Conservation (phyloP, 2,888 invertebrate genomes). For the Seira musarum region DNA sequence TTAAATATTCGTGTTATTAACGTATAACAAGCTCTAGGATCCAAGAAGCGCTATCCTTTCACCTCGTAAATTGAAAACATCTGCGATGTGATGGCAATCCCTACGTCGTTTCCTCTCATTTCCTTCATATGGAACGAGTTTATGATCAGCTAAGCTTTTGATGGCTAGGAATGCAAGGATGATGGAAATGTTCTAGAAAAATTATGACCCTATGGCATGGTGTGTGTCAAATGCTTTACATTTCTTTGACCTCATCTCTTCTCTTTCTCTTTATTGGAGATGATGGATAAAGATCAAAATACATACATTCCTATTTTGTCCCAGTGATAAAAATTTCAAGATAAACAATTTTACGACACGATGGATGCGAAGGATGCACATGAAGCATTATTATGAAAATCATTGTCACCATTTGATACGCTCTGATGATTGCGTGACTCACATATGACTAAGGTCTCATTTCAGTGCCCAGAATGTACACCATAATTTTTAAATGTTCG, state of each 20-base stretch:
- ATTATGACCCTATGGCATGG: not conserved
- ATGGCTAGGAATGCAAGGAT: constrained; percentile 3
- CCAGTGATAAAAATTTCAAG: constrained; percentile 5
- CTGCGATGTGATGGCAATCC: not conserved
- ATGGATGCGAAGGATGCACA: not conserved
- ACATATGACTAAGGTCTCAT: not conserved
- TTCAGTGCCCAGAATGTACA: not conserved
- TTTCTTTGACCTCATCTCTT: not conserved
- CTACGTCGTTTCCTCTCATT: not conserved
- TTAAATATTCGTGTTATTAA: constrained; percentile 38
- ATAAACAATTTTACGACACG: constrained; percentile 16
- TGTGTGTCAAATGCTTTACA: not conserved
- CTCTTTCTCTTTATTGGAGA: not conserved
- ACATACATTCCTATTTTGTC: no score
- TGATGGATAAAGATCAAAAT: no score
- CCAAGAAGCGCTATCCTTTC: constrained; percentile 9
- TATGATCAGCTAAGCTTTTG: constrained; percentile 2
- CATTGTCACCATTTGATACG: no score
- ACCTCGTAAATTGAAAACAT: constrained; percentile 31
- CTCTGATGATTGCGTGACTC: not conserved
- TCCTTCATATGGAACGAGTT: not conserved
- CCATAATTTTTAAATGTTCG: not conserved
- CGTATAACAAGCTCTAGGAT: not conserved
- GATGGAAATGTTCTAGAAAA: not conserved
- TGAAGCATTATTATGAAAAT: no score